A percentile compares a stretch with the other conserved stretches of the same genome.
Conservation (phyloP, 2,113 vertebrate genomes). For the Coryphaenoides rupestris region DNA sequence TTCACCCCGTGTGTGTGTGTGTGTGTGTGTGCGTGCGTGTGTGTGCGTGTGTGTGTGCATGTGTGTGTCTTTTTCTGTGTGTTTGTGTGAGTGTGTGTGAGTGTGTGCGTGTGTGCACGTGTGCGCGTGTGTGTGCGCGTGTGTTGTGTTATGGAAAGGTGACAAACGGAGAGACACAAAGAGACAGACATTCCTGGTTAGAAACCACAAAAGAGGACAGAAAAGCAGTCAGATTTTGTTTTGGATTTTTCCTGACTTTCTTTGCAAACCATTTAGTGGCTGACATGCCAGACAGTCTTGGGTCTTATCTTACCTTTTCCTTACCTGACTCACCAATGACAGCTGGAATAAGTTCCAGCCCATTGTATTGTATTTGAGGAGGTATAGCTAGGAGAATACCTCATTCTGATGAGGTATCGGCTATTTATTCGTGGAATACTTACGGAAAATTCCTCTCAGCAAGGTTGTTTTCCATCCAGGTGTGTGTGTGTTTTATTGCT, state of each 20-base stretch:
- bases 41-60: slow-evolving; percentile 8
- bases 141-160: slow-evolving; percentile 35
- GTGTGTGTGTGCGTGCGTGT: slow-evolving; percentile 23
- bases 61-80: slow-evolving; percentile 13
- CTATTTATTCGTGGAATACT: no score
- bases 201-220: slow-evolving; percentile 20
- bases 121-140: slow-evolving; percentile 3
- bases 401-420: no score
- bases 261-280: no score
- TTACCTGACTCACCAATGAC: not conserved
- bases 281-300: no score
- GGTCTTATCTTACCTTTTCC: not conserved
- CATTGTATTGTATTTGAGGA: no score
- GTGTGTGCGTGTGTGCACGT: slow-evolving; percentile 13
- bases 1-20: slow-evolving; percentile 50
- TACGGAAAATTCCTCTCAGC: no score
- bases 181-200: slow-evolving; percentile 20
- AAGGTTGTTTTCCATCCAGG: no score
- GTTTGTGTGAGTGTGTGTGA: slow-evolving; percentile 14
- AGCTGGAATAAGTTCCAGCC: not conserved
- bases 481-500: no score
- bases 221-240: not conserved
- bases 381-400: no score
- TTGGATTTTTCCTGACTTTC: no score
- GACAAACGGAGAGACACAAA: slow-evolving; percentile 35